A percentile compares a stretch with the other conserved stretches of the same genome.
Conservation (phyloP, 1,140 invertebrate genomes). For the Leptinotarsa texana region DNA sequence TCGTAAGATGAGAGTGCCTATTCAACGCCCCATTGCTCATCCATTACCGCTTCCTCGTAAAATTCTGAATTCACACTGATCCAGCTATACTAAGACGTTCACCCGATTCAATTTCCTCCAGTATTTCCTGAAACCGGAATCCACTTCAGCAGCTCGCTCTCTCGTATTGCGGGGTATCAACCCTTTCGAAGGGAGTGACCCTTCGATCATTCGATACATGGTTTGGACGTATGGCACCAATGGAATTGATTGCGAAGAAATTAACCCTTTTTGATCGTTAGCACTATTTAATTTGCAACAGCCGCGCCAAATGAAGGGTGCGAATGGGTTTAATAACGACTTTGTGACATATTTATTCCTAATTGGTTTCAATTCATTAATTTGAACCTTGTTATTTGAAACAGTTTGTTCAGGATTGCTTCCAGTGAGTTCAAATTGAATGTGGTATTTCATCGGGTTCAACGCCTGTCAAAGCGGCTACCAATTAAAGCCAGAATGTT, state of each 20-base stretch:
- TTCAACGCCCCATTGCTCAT: no score
- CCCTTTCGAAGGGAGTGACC: slow-evolving; percentile 21
- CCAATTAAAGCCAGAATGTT: no score
- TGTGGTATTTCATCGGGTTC: no score
- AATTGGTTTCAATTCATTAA: slow-evolving; percentile 22
- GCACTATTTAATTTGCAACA: slow-evolving; percentile 32
- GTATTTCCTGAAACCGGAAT: not conserved
- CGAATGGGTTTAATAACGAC: slow-evolving; percentile 19
- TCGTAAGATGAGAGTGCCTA: no score
- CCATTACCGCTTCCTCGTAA: no score
- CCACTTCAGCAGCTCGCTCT: not conserved
- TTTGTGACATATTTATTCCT: slow-evolving; percentile 28
- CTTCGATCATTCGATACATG: slow-evolving; percentile 34
- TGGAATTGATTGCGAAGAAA: slow-evolving; percentile 37
- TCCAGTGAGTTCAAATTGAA: no score
- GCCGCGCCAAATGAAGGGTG: slow-evolving; percentile 18
- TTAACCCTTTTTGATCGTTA: slow-evolving; percentile 34
- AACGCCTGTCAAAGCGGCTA: no score
- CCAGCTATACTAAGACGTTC: no score
- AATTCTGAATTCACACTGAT: no score
- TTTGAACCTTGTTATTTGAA: not conserved
- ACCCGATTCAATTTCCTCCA: no score
- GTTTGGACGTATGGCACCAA: slow-evolving; percentile 25
- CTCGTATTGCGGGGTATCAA: slow-evolving; percentile 10
- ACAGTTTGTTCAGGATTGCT: no score